Evolutionary conservation across 2,888 invertebrate species (phyloP).

Genomic region (Drosophila neotestacea): DNA sequence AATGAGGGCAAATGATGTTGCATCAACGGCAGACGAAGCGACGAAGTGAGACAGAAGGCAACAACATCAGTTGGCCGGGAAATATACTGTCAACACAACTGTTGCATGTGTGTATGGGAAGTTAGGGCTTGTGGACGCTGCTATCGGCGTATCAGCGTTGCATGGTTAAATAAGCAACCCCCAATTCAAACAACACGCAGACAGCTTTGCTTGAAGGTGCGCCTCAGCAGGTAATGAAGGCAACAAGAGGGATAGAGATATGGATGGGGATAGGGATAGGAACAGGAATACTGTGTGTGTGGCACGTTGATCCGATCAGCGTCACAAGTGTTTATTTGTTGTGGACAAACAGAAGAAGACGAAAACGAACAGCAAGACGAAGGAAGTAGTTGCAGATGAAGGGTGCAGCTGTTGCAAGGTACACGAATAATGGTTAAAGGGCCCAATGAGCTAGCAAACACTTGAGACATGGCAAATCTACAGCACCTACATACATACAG

Average conservation of each 20-base stretch:
- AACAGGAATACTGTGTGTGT: slow-evolving; percentile 5
- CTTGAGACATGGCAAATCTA: slow-evolving; percentile 27
- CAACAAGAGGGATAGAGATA: neutral
- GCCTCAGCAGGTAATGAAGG: slow-evolving; percentile 1
- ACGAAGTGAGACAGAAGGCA: neutral
- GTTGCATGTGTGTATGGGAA: slow-evolving; percentile 62
- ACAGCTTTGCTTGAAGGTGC: slow-evolving; percentile 44
- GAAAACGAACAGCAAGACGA: slow-evolving; percentile 12
- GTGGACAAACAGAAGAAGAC: slow-evolving; percentile 49
- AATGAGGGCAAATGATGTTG: slow-evolving; percentile 65
- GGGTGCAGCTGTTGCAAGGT: slow-evolving; percentile 41
- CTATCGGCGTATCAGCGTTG: slow-evolving; percentile 42
- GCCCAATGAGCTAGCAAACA: slow-evolving; percentile 74
- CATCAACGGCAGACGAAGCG: slow-evolving; percentile 36
- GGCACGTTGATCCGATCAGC: slow-evolving; percentile 67
- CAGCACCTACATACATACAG: neutral
- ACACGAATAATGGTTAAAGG: slow-evolving; percentile 62
- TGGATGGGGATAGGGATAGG: neutral
- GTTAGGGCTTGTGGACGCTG: slow-evolving; percentile 11
- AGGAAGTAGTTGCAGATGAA: slow-evolving; percentile 20
- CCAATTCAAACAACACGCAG: slow-evolving; percentile 40
- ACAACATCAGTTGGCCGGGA: slow-evolving; percentile 3
- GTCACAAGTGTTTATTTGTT: slow-evolving; percentile 76
- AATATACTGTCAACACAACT: slow-evolving; percentile 64
- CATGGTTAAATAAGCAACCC: slow-evolving; percentile 69